Evolutionary conservation across 2,113 vertebrate species (phyloP), one percentile per base, ranked within the genome.

Genomic region (Hiodon alosoides): DNA sequence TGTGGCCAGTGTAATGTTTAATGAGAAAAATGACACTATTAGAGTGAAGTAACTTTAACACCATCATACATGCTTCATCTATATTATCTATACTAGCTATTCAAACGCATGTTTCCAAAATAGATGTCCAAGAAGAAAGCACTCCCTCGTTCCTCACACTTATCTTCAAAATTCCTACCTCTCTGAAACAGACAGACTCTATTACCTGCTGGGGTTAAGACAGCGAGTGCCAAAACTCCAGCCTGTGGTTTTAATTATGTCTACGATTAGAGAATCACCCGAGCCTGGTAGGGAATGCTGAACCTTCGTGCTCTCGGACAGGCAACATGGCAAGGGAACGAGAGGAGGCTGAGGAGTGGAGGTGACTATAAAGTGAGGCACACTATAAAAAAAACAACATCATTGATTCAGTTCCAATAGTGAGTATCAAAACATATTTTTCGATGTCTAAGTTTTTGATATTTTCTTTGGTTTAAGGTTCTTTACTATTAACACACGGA

Each of bases 201-300:
- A 85, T 89, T 88, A 84, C 88, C 86, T 83, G 85, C 89, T 89
- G 89, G 85, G 89, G 85, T 31, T 86, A 81, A 86, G 86, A 79
- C 80, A 85, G 81, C 74, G 85, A 83, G 85, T 79, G 86, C 85
- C 86, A 84, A 76, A 74, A 82, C 81, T 85, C 85, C 90, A 89
- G 89, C 90, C 90, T 89, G 89, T 81, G 80, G 89, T 87, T 91
- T 91, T 92, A 91, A 92, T 92, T 92, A 91, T 82, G 87, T 62
- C 81, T 83, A 82, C 84, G 88, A 86, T 68, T 85, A 82, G 79
- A 77, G 83, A 84, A 55, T 83, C 83, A 78, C 77, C 60, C 76
- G 79, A 86, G 87, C 76, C 79, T 31, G 31, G 31, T 83, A 85
- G 88, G 80, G 58, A 86, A 80, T 77, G 80, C 79, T 87, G 83